Conservation (phyloP, 1,140 invertebrate species). For the Orchestia grillus region DNA sequence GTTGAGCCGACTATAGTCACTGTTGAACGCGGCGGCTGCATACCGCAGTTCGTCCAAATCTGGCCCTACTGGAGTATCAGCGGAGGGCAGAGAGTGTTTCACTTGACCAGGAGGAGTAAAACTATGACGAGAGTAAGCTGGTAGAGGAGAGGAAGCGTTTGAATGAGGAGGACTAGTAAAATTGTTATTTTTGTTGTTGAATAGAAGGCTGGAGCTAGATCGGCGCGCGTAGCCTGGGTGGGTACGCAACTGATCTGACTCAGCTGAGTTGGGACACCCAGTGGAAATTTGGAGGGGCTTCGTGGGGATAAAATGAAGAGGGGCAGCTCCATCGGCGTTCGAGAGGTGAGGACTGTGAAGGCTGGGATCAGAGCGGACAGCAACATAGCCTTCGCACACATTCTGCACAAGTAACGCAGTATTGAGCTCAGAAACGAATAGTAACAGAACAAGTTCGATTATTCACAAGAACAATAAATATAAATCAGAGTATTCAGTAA, state of each 20-base stretch:
- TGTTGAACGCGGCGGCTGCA: neutral
- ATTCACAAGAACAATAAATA: neutral
- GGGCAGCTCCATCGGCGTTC: neutral
- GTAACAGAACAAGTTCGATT: neutral
- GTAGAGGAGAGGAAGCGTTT: constrained; percentile 3
- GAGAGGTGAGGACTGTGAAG: neutral
- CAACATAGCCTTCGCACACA: constrained; percentile 32
- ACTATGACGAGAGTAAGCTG: constrained; percentile 2
- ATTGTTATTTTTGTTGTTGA: constrained; percentile 20
- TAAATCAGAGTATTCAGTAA: neutral
- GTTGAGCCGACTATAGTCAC: neutral
- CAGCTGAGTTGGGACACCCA: neutral
- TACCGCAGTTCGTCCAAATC: neutral
- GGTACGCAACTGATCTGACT: neutral
- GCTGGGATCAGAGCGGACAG: constrained; percentile 21
- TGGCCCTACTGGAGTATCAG: neutral
- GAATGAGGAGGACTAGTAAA: constrained; percentile 6
- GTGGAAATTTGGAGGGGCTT: neutral
- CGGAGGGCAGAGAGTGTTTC: neutral
- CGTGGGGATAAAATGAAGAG: neutral
- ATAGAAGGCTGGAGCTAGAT: neutral
- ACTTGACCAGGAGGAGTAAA: constrained; percentile 4
- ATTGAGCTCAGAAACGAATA: neutral
- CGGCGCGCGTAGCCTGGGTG: neutral
- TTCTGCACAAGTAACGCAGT: neutral